Evolutionary conservation across 2,113 vertebrate species (phyloP).

Genomic region (Neolamprologus toae): DNA sequence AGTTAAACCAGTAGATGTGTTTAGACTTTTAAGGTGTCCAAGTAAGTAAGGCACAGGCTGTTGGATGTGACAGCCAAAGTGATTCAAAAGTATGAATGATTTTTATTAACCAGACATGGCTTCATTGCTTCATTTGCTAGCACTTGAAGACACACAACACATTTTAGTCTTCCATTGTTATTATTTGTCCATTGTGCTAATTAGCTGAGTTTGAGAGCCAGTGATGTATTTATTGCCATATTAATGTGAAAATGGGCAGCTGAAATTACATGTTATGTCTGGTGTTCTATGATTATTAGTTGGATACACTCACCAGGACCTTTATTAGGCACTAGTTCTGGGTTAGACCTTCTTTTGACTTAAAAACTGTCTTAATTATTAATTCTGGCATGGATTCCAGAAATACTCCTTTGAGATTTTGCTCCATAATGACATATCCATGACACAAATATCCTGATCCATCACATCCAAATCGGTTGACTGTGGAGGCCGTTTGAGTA

Average conservation of each 20-base stretch:
- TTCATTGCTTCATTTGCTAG: background rate
- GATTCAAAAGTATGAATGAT: background rate
- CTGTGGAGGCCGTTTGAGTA: background rate
- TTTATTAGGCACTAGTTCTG: background rate
- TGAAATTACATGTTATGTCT: background rate
- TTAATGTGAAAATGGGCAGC: background rate
- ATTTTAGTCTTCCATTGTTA: background rate
- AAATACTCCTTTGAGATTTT: background rate
- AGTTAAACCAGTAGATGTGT: background rate
- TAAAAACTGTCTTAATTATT: background rate
- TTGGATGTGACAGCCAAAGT: background rate
- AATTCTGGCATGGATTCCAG: background rate
- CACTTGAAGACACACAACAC: background rate
- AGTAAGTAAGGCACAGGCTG: background rate
- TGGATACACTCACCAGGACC: background rate
- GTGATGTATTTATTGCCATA: background rate
- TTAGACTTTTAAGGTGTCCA: background rate
- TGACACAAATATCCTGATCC: fast-evolving
- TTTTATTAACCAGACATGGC: background rate
- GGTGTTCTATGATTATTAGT: background rate
- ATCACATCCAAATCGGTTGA: background rate
- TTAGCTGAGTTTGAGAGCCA: background rate
- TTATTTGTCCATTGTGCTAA: background rate
- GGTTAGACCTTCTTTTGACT: background rate
- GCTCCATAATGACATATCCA: background rate